Evolutionary conservation across 1,140 invertebrate species (phyloP), one percentile per base, ranked within the genome.

Genomic region (Ooceraea biroi): DNA sequence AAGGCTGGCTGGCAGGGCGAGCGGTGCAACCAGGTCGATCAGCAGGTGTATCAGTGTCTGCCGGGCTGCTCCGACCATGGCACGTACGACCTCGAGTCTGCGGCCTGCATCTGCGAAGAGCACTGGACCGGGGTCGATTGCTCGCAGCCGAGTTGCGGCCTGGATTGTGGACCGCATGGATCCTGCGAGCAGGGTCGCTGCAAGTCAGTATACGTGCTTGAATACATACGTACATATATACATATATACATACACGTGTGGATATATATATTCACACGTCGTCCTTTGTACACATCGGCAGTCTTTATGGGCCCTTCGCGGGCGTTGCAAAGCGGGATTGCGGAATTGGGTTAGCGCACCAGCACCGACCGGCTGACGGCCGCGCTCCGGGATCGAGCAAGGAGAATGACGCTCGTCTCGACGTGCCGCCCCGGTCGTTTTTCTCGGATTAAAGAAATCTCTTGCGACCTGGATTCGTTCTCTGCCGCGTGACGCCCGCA

Each of bases 1-100:
- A 97, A 98, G 91, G 97, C 97, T 3, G 99, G 99, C 0, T 99
- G 98, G 98, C 97, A 98, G 91, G 98, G 98, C 11, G 96, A 97
- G 78, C 96, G 97, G 80, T 99, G 98, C 92, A 96, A 96, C 84
- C 96, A 97, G 88, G 96, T 98, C 72, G 98, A 98, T 94, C 96
- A 98, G 91, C 97, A 98, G 94, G 97, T 98, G 36, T 97, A 98
- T 93, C 96, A 97, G 82, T 98, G 98, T 93, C 94, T 98, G 74
- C 98, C 98, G 0, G 97, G 98, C 68, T 99, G 98, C 92, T 98
- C 98, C 0, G 97, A 98, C 89, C 97, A 98, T 91, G 98, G 98
- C 30, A 96, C 97, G 65, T 98, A 98, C 93, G 98, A 98, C 94
- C 95, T 98, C 74, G 97, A 98, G 91, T 96, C 96, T 44, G 97